Evolutionary conservation across 2,888 invertebrate genomes (phyloP).

Genomic region (Nephrotoma appendiculata): DNA sequence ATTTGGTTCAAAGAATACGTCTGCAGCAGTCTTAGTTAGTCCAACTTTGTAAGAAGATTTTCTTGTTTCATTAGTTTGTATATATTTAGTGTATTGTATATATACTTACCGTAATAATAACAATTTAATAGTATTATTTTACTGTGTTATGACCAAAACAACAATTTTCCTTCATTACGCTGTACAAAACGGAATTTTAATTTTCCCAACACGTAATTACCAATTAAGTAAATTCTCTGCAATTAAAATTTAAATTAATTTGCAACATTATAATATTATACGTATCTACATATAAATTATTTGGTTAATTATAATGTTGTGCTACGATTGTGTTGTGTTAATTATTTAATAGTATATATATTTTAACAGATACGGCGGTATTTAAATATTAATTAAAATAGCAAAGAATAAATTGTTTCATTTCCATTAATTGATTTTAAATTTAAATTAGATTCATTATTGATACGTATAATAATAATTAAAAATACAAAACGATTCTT

Average conservation of each 20-base stretch:
- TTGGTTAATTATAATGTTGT: not conserved
- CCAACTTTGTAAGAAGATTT: not conserved
- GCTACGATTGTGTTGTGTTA: not conserved
- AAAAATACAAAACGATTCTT: not conserved
- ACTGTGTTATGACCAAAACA: not conserved
- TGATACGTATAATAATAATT: not conserved
- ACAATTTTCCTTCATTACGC: not conserved
- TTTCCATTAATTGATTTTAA: not conserved
- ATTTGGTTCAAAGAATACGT: not conserved
- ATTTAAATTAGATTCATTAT: not conserved
- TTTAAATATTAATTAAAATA: not conserved
- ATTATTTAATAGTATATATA: not conserved
- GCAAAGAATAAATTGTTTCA: not conserved
- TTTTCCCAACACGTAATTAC: not conserved
- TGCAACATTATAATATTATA: not conserved
- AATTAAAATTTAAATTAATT: not conserved
- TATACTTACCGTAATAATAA: too few species aligned
- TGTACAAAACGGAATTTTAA: not conserved
- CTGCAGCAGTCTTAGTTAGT: not conserved
- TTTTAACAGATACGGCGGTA: not conserved
- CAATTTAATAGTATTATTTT: not conserved
- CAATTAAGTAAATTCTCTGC: not conserved
- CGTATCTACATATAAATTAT: not conserved
- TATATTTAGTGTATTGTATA: not conserved
- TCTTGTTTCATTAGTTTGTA: not conserved